Percentiles rank a stretch among this genome's conserved stretches.
phyloP scores from a whole-genome alignment of 2,888 invertebrate species.

The Subacronicta megacephala region DNA sequence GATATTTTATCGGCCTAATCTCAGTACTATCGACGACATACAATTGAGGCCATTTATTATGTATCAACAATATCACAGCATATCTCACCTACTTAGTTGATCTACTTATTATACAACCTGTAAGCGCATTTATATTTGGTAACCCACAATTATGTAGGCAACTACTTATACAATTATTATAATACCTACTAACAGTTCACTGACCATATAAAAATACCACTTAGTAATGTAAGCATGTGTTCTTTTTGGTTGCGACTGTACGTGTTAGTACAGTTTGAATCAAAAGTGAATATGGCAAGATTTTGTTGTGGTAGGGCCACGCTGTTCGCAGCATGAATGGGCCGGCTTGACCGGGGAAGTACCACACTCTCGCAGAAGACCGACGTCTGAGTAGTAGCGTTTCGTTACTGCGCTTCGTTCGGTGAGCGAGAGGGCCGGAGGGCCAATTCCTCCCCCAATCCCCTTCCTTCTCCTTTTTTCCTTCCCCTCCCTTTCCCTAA shows the following conservation, averaged over 20 bases:
- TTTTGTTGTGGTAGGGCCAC: too few relatives aligned
- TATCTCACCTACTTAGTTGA: constrained; percentile 52
- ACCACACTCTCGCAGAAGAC: too few relatives aligned
- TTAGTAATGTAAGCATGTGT: constrained; percentile 19
- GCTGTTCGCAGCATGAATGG: too few relatives aligned
- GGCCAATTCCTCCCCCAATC: too few relatives aligned
- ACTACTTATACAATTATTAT: constrained; percentile 40
- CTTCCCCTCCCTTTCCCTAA: too few relatives aligned
- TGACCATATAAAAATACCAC: constrained; percentile 13
- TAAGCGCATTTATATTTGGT: constrained; percentile 37
- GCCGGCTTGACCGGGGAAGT: too few relatives aligned
- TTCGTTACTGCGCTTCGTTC: too few relatives aligned
- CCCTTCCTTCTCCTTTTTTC: too few relatives aligned
- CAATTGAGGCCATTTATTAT: constrained; percentile 36
- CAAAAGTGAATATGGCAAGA: constrained; percentile 5
- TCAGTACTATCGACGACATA: constrained; percentile 21
- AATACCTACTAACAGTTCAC: constrained; percentile 23
- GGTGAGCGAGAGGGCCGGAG: too few relatives aligned
- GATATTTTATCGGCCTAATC: constrained; percentile 10
- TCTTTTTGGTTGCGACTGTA: constrained; percentile 12
- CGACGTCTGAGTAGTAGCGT: too few relatives aligned
- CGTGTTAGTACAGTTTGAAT: not conserved
- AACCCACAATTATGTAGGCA: constrained; percentile 45
- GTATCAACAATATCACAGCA: constrained; percentile 41
- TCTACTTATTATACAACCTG: constrained; percentile 55